Evolutionary conservation across 2,888 invertebrate species (phyloP).

Genomic region (Anticlea derivata): DNA sequence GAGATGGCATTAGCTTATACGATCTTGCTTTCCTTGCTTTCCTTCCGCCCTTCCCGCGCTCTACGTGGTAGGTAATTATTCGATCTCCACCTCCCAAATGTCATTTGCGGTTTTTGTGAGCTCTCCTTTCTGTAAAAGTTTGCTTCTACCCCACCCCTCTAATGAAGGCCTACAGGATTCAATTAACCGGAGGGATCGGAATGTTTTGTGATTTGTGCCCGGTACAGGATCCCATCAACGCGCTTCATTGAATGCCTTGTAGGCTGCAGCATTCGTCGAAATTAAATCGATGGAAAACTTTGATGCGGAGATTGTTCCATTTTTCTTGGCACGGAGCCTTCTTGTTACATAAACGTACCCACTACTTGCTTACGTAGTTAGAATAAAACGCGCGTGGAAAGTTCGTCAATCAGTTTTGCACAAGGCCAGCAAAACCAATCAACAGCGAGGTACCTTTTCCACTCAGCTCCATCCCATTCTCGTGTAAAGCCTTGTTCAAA

Average conservation of each 20-base stretch:
- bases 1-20: too few species aligned
- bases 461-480: too few species aligned
- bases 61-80: slow-evolving; percentile 63
- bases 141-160: slow-evolving; percentile 68
- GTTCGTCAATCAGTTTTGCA: not conserved
- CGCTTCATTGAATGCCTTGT: slow-evolving; percentile 59
- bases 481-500: too few species aligned
- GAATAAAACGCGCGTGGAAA: not conserved
- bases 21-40: too few species aligned
- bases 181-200: slow-evolving; percentile 77
- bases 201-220: slow-evolving; percentile 78
- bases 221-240: slow-evolving; percentile 70
- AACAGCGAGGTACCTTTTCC: too few species aligned
- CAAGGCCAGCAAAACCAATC: not conserved
- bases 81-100: slow-evolving; percentile 68
- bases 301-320: slow-evolving; percentile 40
- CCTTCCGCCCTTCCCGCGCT: slow-evolving; percentile 19
- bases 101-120: slow-evolving; percentile 77
- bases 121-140: slow-evolving; percentile 68
- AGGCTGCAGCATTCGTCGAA: slow-evolving; percentile 53
- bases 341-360: not conserved
- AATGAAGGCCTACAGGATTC: slow-evolving; percentile 81
- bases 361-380: not conserved
- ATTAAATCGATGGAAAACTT: slow-evolving; percentile 53
- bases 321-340: slow-evolving; percentile 13